Evolutionary conservation across 2,888 invertebrate species (phyloP).

Genomic region (Timema cristinae): DNA sequence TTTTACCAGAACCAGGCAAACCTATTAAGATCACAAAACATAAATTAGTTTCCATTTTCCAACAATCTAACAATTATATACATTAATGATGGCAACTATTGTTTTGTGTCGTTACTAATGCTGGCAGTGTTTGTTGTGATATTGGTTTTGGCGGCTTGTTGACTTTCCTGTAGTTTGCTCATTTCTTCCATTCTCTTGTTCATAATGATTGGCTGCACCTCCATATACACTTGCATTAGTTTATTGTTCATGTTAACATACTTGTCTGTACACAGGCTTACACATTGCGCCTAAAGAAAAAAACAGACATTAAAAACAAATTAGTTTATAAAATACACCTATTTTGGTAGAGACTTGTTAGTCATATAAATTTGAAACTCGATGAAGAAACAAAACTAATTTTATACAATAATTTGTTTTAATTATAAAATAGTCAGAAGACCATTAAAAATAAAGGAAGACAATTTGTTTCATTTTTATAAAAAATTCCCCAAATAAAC

Average conservation of each 20-base stretch:
- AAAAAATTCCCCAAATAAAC: too few species aligned
- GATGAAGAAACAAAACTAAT: too few species aligned
- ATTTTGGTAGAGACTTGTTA: too few species aligned
- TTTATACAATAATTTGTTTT: too few species aligned
- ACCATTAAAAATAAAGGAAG: too few species aligned
- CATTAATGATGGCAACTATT: too few species aligned
- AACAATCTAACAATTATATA: neutral
- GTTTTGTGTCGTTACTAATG: too few species aligned
- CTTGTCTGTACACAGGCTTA: slow-evolving; percentile 54
- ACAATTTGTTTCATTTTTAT: too few species aligned
- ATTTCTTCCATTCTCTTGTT: slow-evolving; percentile 51
- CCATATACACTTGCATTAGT: slow-evolving; percentile 57
- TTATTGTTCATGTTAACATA: slow-evolving; percentile 58
- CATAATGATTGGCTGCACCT: slow-evolving; percentile 54
- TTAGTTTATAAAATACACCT: too few species aligned
- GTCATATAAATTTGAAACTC: too few species aligned
- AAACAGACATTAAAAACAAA: too few species aligned
- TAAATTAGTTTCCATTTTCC: slow-evolving; percentile 21
- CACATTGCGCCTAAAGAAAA: slow-evolving; percentile 49
- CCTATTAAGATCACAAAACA: slow-evolving; percentile 37
- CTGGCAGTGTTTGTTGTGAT: neutral
- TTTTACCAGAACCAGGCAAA: slow-evolving; percentile 40
- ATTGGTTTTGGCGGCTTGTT: neutral
- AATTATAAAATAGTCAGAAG: too few species aligned
- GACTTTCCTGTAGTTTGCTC: slow-evolving; percentile 37